Base-by-base conservation (phyloP, 1,140 invertebrate species). In the Brachystomella parvula region DNA sequence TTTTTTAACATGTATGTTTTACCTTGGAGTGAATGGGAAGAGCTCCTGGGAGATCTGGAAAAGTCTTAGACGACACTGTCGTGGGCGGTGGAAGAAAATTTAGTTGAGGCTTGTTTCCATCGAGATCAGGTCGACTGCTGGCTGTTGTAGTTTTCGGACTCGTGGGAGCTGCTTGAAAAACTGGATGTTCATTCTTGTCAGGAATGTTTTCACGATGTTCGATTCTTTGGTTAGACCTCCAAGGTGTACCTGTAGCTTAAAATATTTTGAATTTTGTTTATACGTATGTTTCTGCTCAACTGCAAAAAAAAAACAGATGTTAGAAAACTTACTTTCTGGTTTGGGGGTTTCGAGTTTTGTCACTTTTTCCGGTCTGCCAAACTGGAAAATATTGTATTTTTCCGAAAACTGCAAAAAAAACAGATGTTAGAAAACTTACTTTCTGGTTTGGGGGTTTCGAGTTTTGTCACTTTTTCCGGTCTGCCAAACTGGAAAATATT, bases 1-100 rank as follows among this genome's bases (percentile, higher is more conserved):
- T n/a, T n/a, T n/a, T n/a, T n/a, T n/a, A n/a, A n/a, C n/a, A n/a
- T n/a, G n/a, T n/a, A n/a, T n/a, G n/a, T n/a, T n/a, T n/a, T 64
- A 73, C 72, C 62, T 71, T 73, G 2, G 72, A 73, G 49, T 67
- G 67, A 32, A 73, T 73, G 15, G 72, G 72, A n/a, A 73, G 57
- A 17, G 72, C 66, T 32, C 67, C 63, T 12, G 72, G 72, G 2
- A 73, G 30, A 47, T 73, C 72, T 2, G 61, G 69, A 12, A 65
- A 32, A 1, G 65, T 61, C 47, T 70, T 70, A 6, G 61, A 35
- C 9, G 71, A 68, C 1, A 66, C 67, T 1, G 71, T 72, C 17
- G 47, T 57, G 12, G 47, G n/a, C 0, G 63, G 47, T 19, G 66
- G 49, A 6, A 15, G 9, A 53, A 53, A 19, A 15, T 6, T 24